Percentiles rank a stretch among this genome's conserved stretches.
Conservation (phyloP, 1,140 invertebrate species). For the Ceratoteleas bidentatus region DNA sequence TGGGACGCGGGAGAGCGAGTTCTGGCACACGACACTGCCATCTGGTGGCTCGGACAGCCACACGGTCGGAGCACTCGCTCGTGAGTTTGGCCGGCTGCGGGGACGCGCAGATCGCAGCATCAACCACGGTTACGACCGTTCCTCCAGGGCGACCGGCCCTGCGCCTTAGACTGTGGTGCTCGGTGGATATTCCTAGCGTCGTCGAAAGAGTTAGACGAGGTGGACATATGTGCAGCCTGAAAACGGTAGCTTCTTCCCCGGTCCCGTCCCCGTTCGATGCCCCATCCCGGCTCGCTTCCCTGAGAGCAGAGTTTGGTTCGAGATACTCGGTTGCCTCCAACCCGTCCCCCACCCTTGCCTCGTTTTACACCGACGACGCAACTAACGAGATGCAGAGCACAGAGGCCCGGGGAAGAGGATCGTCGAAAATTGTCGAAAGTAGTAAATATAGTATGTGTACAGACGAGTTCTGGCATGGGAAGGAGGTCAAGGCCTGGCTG, state of each 20-base stretch:
- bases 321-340: slow-evolving; percentile 21
- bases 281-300: neutral
- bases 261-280: neutral
- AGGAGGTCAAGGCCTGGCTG: too few relatives aligned
- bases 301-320: slow-evolving; percentile 33
- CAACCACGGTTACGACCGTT: slow-evolving; percentile 54
- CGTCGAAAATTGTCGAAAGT: too few relatives aligned
- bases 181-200: slow-evolving; percentile 66
- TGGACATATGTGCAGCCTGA: slow-evolving; percentile 57
- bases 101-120: slow-evolving; percentile 3
- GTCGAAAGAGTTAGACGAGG: slow-evolving; percentile 53
- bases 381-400: slow-evolving; percentile 25
- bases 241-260: slow-evolving; percentile 19
- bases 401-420: too few relatives aligned
- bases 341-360: slow-evolving; percentile 2
- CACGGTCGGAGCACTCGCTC: slow-evolving; percentile 23
- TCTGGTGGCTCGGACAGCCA: slow-evolving; percentile 17
- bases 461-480: too few relatives aligned
- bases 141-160: slow-evolving; percentile 55
- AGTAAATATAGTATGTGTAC: too few relatives aligned
- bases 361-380: slow-evolving; percentile 1
- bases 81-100: slow-evolving; percentile 21
- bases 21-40: slow-evolving; percentile 36
- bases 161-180: slow-evolving; percentile 67
- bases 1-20: slow-evolving; percentile 1